Evolutionary conservation across 2,113 vertebrate species (phyloP).

Genomic region (Ia io): DNA sequence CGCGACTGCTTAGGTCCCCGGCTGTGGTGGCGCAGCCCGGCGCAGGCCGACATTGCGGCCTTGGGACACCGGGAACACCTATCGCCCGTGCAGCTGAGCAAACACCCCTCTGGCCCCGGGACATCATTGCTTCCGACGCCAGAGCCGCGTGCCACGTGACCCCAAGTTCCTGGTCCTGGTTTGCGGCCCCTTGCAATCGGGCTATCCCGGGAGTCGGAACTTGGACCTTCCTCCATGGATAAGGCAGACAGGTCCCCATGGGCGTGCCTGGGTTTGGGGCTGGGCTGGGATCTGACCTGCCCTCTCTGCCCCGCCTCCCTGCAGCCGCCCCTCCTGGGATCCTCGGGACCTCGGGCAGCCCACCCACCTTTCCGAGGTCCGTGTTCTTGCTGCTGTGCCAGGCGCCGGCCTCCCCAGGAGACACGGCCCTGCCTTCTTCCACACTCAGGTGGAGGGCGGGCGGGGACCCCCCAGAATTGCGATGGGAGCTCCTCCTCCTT

Average conservation of each 20-base stretch:
- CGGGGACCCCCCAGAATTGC: background rate
- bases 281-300: background rate
- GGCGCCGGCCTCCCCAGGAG: background rate
- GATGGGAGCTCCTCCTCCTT: fast-evolving
- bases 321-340: fast-evolving
- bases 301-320: background rate
- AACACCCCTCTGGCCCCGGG: fast-evolving
- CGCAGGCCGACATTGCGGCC: background rate
- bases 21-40: background rate
- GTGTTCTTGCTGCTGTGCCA: fast-evolving
- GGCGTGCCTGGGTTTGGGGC: background rate
- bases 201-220: background rate
- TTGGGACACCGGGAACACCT: fast-evolving
- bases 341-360: background rate
- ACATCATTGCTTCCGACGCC: fast-evolving
- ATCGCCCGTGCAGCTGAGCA: fast-evolving
- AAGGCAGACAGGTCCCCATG: fast-evolving
- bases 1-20: background rate
- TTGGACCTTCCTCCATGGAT: background rate
- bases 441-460: background rate
- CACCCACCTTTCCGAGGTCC: background rate
- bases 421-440: background rate
- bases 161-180: background rate
- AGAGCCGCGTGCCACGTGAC: fast-evolving
- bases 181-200: fast-evolving